Conservation (phyloP, 2,797 vertebrate species). For the Potorous gilbertii region DNA sequence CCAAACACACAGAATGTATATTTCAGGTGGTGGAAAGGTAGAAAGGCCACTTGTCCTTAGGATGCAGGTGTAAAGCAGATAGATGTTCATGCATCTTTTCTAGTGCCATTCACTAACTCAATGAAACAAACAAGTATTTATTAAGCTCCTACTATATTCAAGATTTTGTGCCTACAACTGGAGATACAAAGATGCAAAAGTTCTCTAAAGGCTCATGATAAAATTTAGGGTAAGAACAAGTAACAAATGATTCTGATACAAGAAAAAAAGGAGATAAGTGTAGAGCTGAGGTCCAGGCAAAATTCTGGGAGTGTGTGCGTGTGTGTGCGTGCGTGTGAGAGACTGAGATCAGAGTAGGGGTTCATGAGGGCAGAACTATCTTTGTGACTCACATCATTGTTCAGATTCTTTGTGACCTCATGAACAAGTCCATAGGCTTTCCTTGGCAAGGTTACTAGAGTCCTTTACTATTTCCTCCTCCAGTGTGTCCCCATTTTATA, state of each 20-base stretch:
- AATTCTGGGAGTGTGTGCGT: neutral
- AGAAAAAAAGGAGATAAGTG: neutral
- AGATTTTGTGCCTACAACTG: neutral
- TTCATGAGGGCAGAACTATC: no score
- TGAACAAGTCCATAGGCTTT: no score
- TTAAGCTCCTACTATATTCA: neutral
- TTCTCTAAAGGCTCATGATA: neutral
- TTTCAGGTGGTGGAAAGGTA: neutral
- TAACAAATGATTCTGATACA: neutral
- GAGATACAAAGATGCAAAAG: neutral
- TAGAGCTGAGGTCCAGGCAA: neutral
- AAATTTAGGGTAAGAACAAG: neutral
- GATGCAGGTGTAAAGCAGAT: neutral
- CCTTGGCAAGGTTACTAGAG: neutral
- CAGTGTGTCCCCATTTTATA: neutral
- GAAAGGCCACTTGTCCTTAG: neutral
- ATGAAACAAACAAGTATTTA: neutral
- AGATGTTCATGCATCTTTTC: neutral
- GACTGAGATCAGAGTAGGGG: no score
- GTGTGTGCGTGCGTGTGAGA: no score
- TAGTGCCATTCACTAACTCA: neutral
- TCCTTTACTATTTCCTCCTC: neutral
- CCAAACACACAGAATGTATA: neutral
- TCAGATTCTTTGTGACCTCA: no score
- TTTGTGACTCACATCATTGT: no score